A percentile compares a stretch with the other conserved stretches of the same genome.
These are phyloP conservation scores for Blera fallax DNA, from an alignment of 2,888 invertebrate species.

Conservation along the genomic window DNA sequence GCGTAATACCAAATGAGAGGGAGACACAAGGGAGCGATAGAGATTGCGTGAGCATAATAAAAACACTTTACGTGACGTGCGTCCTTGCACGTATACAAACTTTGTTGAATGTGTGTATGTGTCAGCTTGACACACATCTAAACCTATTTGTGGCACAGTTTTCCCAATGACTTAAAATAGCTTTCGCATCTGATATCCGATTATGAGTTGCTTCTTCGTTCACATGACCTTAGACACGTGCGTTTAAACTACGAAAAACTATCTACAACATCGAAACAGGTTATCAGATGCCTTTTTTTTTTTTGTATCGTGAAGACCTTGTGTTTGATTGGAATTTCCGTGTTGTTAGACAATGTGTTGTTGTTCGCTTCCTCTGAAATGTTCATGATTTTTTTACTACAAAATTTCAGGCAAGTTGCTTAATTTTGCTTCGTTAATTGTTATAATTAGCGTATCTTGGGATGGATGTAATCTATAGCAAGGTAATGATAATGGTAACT, in stretches of 20 bases:
- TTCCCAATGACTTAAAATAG: neutral
- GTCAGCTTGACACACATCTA: constrained; percentile 34
- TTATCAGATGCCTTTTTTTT: neutral
- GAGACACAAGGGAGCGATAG: neutral
- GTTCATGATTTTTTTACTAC: neutral
- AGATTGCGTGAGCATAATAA: constrained; percentile 4
- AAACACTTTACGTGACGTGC: constrained; percentile 37
- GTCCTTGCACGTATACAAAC: constrained; percentile 73
- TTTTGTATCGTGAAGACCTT: neutral
- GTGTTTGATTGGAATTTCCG: neutral
- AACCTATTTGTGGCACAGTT: constrained; percentile 26
- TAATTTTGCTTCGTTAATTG: too few species aligned
- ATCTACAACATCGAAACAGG: neutral
- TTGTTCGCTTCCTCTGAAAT: neutral
- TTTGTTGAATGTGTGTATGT: neutral
- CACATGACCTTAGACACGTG: constrained; percentile 47
- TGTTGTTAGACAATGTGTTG: neutral
- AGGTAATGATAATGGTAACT: neutral
- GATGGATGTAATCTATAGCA: neutral
- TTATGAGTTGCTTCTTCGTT: neutral
- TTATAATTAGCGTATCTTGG: neutral
- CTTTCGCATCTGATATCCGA: neutral
- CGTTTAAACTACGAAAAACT: neutral
- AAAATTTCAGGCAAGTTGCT: neutral
- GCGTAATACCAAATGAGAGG: neutral